These are phyloP conservation scores for Actinia tenebrosa DNA, from an alignment of 64 coral and sea anemone species.

Conservation along the genomic window DNA sequence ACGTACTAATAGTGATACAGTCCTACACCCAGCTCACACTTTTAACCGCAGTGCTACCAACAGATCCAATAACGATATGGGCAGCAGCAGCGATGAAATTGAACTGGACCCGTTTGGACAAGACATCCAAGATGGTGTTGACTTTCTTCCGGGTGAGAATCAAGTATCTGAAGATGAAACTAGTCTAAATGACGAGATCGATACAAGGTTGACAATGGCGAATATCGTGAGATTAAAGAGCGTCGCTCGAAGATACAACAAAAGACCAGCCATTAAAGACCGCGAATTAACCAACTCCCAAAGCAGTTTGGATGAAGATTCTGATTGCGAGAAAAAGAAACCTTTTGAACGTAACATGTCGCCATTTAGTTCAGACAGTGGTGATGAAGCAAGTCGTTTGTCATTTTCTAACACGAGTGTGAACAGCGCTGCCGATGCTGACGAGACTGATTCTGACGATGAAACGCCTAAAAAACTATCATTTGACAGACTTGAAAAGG, in stretches of 20 bases:
- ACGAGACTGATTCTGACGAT: neutral
- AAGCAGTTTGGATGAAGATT: neutral
- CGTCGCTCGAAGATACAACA: neutral
- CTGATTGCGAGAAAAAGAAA: neutral
- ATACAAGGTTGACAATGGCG: neutral
- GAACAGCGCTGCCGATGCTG: neutral
- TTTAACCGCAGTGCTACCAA: neutral
- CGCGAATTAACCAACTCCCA: neutral
- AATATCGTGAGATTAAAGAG: neutral
- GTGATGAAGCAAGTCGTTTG: neutral
- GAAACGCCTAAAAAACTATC: slow-evolving; percentile 14
- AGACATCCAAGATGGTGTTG: neutral
- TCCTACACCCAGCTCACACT: too few relatives aligned
- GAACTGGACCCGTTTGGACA: neutral
- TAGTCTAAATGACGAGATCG: neutral
- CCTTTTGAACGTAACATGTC: neutral
- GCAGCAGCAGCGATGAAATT: neutral
- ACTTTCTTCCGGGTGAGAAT: neutral
- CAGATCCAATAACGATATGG: neutral
- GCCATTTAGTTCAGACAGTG: neutral
- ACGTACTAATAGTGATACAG: neutral
- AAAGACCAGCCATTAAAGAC: neutral
- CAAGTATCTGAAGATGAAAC: neutral
- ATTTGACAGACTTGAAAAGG: neutral
- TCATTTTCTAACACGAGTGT: neutral